Evolutionary conservation across 2,113 vertebrate species (phyloP), one percentile per base, ranked within the genome.

Genomic region (Peromyscus maniculatus): DNA sequence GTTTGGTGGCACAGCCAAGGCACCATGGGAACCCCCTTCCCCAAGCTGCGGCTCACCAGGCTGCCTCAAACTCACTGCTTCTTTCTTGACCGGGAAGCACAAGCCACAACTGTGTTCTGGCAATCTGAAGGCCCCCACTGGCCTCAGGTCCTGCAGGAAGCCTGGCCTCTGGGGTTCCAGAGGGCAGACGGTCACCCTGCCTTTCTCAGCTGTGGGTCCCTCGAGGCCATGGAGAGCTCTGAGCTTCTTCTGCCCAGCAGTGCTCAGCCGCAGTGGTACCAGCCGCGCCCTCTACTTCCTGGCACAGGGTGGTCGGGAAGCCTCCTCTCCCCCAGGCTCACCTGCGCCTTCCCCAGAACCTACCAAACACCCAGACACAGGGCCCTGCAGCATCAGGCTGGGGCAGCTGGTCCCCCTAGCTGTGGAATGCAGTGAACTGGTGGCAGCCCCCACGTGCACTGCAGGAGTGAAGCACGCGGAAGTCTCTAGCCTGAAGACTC

Each of bases 111-210:
- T n/a, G n/a, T n/a, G 8, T 17, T 83, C 78, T 49, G n/a, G 55
- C 22, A 16, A 8, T 8, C 1, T 1, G 28, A 74, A 49, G 75
- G 1, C 7, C 28, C 26, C 59, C 0, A 1, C 26, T 43, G 0
- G 1, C 26, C 55, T 46, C 1, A 2, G 5, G 36, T 67, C 39
- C 78, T 79, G 6, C n/a, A 72, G 88, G 52, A 91, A 75, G 36
- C 64, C 33, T 33, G 57, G 21, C 39, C 67, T 12, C n/a, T 57
- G n/a, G 3, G 12, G 91, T 31, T 87, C 43, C 82, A 71, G 16
- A 39, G 10, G 10, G 55, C 59, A 71, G 46, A 80, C 77, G 15
- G 33, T 7, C 26, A 33, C 33, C 52, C 55, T 66, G n/a, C 39
- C n/a, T 67, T 71, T 89, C 59, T 46, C 55, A 95, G 33, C 55